Conservation (phyloP, 2,888 invertebrate species). For the Euproctis similis region DNA sequence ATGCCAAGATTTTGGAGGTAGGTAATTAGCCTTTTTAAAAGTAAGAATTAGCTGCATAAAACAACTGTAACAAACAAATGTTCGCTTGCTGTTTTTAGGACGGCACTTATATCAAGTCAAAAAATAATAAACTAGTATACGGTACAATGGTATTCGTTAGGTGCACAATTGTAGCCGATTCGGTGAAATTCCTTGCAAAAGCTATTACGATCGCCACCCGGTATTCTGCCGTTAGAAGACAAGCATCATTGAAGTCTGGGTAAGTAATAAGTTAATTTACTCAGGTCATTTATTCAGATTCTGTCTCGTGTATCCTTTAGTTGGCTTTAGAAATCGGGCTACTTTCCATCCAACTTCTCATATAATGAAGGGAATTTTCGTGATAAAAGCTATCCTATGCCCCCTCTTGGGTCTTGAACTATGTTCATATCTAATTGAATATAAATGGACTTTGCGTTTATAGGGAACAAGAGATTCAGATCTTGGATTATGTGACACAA, state of each 20-base stretch:
- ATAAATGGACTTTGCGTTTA: too few relatives aligned
- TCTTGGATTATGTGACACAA: conserved; percentile 94
- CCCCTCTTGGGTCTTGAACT: too few relatives aligned
- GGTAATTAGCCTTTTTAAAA: conserved; percentile 4
- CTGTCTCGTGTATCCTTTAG: too few relatives aligned
- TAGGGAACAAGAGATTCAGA: conserved; percentile 83
- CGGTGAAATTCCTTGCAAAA: conserved; percentile 83
- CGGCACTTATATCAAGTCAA: conserved; percentile 89
- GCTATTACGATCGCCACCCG: conserved; percentile 91
- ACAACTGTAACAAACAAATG: too few relatives aligned
- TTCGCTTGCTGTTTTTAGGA: conserved; percentile 72
- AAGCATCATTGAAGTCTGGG: conserved; percentile 87
- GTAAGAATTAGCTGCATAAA: too few relatives aligned
- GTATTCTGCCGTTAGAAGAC: conserved; percentile 92
- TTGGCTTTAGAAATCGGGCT: too few relatives aligned
- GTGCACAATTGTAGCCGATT: conserved; percentile 86
- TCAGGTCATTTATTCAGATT: too few relatives aligned
- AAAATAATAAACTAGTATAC: conserved; percentile 87
- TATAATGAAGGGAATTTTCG: too few relatives aligned
- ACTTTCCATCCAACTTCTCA: too few relatives aligned
- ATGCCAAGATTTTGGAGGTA: conserved; percentile 85
- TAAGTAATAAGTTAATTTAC: too few relatives aligned
- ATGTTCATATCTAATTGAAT: too few relatives aligned
- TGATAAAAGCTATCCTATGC: too few relatives aligned
- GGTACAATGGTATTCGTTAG: conserved; percentile 96